phyloP scores from a whole-genome alignment of 2,888 invertebrate species.

The Leptodirus hochenwartii region DNA sequence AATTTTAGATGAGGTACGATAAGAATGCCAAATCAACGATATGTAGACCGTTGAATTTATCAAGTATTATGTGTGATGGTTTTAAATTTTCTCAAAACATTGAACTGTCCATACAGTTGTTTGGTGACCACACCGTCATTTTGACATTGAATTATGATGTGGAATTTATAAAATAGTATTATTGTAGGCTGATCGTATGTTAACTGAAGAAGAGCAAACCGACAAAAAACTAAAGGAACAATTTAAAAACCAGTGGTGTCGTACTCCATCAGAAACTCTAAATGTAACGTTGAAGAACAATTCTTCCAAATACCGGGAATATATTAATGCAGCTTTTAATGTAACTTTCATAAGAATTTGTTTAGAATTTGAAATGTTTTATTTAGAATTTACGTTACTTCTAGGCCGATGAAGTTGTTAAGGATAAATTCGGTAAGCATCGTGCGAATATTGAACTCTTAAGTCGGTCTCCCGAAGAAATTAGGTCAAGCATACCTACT shows the following conservation, averaged over 20 bases:
- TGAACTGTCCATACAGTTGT: no score
- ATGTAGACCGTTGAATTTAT: no score
- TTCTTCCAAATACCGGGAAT: slow-evolving; percentile 80
- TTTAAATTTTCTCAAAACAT: no score
- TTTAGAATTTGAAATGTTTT: not conserved
- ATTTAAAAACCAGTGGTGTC: slow-evolving; percentile 85
- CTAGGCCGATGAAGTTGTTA: slow-evolving; percentile 60
- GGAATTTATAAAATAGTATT: not conserved
- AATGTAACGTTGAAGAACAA: slow-evolving; percentile 81
- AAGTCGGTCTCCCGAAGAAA: slow-evolving; percentile 50
- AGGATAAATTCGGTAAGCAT: slow-evolving; percentile 69
- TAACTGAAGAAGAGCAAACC: slow-evolving; percentile 82
- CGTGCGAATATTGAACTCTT: slow-evolving; percentile 64
- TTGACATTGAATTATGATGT: slow-evolving; percentile 1
- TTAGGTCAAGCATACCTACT: slow-evolving; percentile 54
- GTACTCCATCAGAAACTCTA: slow-evolving; percentile 72
- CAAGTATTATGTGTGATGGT: no score
- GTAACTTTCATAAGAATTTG: slow-evolving; percentile 11
- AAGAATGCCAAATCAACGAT: slow-evolving; percentile 3
- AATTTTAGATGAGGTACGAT: slow-evolving; percentile 72
- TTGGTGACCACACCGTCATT: not conserved
- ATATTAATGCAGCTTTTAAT: slow-evolving; percentile 76
- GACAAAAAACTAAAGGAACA: slow-evolving; percentile 76
- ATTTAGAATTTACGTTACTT: slow-evolving; percentile 6
- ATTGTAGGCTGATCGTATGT: slow-evolving; percentile 49